Conservation (phyloP, 2,888 invertebrate species). For the Maniola hyperantus region DNA sequence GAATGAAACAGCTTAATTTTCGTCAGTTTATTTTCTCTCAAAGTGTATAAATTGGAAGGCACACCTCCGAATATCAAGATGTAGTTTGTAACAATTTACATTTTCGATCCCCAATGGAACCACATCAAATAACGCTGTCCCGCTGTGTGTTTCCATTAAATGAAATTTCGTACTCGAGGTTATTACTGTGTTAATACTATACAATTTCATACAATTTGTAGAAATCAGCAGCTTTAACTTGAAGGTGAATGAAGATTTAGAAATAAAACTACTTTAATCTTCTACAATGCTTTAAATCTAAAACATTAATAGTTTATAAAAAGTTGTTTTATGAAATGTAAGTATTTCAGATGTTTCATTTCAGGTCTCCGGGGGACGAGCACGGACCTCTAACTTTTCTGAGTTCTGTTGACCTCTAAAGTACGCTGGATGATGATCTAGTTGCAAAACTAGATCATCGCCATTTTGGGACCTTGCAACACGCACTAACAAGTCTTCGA, state of each 20-base stretch:
- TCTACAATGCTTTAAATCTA: too few relatives aligned
- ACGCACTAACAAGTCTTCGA: too few relatives aligned
- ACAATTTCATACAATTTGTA: not conserved
- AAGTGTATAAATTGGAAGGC: slow-evolving; percentile 9
- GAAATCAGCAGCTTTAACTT: not conserved
- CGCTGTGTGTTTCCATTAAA: slow-evolving; percentile 4
- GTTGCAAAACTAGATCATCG: too few relatives aligned
- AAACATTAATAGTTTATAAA: too few relatives aligned
- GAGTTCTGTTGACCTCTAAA: too few relatives aligned
- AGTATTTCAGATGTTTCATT: too few relatives aligned
- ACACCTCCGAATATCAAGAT: slow-evolving; percentile 16
- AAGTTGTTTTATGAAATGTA: too few relatives aligned
- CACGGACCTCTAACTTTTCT: too few relatives aligned
- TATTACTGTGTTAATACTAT: not conserved
- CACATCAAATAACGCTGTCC: slow-evolving; percentile 15
- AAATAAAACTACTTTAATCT: not conserved
- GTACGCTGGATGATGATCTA: too few relatives aligned
- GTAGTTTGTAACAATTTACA: slow-evolving; percentile 22
- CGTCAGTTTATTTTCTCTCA: slow-evolving; percentile 3
- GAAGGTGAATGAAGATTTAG: not conserved
- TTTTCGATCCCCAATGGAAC: slow-evolving; percentile 7
- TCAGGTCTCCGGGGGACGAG: too few relatives aligned
- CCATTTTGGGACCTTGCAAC: too few relatives aligned
- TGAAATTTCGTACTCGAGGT: slow-evolving; percentile 1
- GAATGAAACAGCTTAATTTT: not conserved